Evolutionary conservation across 2,888 invertebrate genomes (phyloP).

Genomic region (Sycophila texana): DNA sequence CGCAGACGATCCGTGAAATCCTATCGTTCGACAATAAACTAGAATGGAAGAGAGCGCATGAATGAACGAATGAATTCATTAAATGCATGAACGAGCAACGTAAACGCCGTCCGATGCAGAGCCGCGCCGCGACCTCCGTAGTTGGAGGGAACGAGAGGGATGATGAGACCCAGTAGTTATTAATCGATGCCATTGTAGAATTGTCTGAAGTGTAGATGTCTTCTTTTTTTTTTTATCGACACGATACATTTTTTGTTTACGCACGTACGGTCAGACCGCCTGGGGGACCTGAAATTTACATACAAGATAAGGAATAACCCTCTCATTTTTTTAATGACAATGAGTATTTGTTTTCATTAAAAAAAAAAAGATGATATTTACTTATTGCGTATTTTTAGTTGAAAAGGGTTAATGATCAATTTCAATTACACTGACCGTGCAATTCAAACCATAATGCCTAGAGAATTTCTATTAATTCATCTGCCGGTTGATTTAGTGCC

Average conservation of each 20-base stretch:
- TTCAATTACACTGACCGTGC: too few species aligned
- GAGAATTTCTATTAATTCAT: not conserved
- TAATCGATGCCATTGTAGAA: too few species aligned
- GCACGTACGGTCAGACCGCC: not conserved
- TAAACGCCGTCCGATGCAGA: conserved; percentile 44
- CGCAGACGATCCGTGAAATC: conserved; percentile 54
- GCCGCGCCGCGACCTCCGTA: not conserved
- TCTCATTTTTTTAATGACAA: too few species aligned
- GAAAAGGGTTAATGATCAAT: too few species aligned
- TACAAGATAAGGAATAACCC: too few species aligned
- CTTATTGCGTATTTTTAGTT: too few species aligned
- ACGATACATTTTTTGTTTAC: conserved; percentile 10
- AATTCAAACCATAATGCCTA: too few species aligned
- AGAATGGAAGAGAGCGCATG: conserved; percentile 64
- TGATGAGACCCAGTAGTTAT: not conserved
- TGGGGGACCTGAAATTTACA: too few species aligned
- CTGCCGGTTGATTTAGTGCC: not conserved
- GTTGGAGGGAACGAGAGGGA: not conserved
- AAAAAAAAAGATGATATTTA: too few species aligned
- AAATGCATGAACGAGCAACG: conserved; percentile 66
- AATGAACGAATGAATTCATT: conserved; percentile 59
- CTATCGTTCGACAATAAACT: conserved; percentile 63
- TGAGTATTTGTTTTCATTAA: too few species aligned
- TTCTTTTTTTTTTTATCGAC: not conserved
- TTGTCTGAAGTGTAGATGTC: not conserved